phyloP scores from a whole-genome alignment of 2,888 invertebrate species.

The Actias luna region DNA sequence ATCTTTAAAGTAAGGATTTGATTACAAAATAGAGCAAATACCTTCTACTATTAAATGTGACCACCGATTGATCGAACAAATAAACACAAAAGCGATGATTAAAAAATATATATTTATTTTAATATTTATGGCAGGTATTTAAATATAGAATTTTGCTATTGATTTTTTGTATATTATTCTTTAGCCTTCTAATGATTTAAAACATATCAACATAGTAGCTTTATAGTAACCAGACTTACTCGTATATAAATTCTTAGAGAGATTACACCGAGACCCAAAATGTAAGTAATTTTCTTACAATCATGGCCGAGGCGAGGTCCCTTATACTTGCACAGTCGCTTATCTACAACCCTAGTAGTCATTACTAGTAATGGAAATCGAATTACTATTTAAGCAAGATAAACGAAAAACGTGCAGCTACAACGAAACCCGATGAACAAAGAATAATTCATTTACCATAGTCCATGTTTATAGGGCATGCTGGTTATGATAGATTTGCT shows the following conservation, averaged over 20 bases:
- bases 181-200: conserved; percentile 51
- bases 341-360: conserved; percentile 60
- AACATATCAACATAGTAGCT: conserved; percentile 42
- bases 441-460: conserved; percentile 31
- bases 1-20: too few species aligned
- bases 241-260: conserved; percentile 49
- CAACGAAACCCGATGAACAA: conserved; percentile 30
- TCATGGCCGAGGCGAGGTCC: conserved; percentile 46
- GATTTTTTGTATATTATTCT: neutral
- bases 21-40: too few species aligned
- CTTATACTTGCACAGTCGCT: conserved; percentile 50
- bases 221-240: conserved; percentile 32
- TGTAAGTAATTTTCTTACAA: conserved; percentile 60
- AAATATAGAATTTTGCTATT: neutral
- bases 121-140: neutral
- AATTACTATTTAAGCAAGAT: conserved; percentile 69
- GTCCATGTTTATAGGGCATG: too few species aligned
- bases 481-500: too few species aligned
- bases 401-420: conserved; percentile 57
- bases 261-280: conserved; percentile 51
- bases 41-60: too few species aligned
- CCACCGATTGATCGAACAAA: too few species aligned
- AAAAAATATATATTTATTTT: too few species aligned
- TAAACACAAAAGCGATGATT: too few species aligned
- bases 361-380: conserved; percentile 69